Percentiles rank a stretch among this genome's conserved stretches.
Evolutionary conservation across 1,140 invertebrate genomes (phyloP).

Genomic region (Drosophila melanogaster): DNA sequence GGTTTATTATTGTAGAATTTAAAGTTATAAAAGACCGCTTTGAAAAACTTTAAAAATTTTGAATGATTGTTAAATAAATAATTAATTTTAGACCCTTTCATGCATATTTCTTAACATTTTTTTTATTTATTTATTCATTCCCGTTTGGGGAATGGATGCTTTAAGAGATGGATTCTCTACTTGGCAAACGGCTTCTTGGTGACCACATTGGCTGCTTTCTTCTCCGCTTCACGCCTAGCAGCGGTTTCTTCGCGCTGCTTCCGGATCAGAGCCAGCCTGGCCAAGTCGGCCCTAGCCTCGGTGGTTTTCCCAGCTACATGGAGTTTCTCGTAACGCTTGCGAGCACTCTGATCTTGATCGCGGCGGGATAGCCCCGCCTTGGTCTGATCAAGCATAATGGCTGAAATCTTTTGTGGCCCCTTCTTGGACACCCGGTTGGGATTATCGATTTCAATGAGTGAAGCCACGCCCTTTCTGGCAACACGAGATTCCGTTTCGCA

Average conservation of each 20-base stretch:
- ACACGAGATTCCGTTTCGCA: conserved; percentile 88
- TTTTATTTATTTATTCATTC: neutral
- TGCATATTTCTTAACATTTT: no score
- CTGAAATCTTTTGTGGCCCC: conserved; percentile 89
- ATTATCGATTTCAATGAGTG: conserved; percentile 97
- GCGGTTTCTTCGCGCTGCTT: conserved; percentile 97
- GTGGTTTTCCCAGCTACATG: conserved; percentile 98
- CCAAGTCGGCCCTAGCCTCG: conserved; percentile 96
- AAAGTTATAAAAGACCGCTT: conserved; percentile 66
- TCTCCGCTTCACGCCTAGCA: conserved; percentile 94
- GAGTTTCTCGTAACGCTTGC: conserved; percentile 94
- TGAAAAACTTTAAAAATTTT: conserved; percentile 42
- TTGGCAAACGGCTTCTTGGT: conserved; percentile 53
- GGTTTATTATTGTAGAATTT: conserved; percentile 59
- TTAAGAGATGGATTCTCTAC: conserved; percentile 19
- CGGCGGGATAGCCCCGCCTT: conserved; percentile 92
- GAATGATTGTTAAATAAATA: conserved; percentile 5
- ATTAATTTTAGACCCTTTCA: no score
- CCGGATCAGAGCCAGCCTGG: conserved; percentile 94
- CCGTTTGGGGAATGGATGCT: neutral
- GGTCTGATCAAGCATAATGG: conserved; percentile 56
- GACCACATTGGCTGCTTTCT: conserved; percentile 85
- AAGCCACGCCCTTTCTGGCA: conserved; percentile 92
- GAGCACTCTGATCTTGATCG: conserved; percentile 93
- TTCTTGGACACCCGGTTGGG: conserved; percentile 96